Base-by-base conservation (phyloP, 2,797 vertebrate species). In the Poecile montanus region DNA sequence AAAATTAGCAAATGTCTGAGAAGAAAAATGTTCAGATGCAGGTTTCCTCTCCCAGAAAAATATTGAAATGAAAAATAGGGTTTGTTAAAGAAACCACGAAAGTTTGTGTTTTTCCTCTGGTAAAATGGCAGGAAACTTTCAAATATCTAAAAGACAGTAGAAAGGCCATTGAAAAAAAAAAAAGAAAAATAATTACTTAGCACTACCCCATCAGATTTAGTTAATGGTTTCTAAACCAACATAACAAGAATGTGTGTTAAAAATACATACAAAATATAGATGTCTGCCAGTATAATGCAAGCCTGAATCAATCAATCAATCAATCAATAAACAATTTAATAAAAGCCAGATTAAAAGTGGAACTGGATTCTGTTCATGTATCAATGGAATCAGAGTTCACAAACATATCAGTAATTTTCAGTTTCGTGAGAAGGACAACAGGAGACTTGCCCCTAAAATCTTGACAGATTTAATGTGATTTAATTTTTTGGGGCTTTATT, bases 201-300 rank as follows among this genome's bases (percentile, higher is more conserved):
- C 6, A 4, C 4, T 18, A 8, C 6, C 19, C 67, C 8, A 16
- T 7, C 6, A 30, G 1, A 19, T 58, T 14, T 22, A 12, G 23
- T 26, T 72, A 32, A 32, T 11, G 3, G 2, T 47, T 71, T 61
- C 45, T 50, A 71, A 78, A 42, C 4, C 27, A 61, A 1, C 1
- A 7, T 18, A 54, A 16, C 1, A 42, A n/a, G 20, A 36, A 53
- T 0, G 0, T 19, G 9, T 30, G 5, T 4, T 70, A 30, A 56
- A 42, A 13, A 16, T 42, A 26, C 7, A 29, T 20, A 6, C 2
- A 40, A 29, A 40, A 30, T 8, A 22, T 13, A 6, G 26, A 47
- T 11, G 2, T n/a, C 5, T 51, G 11, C 23, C 25, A 58, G 16
- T 34, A 16, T 20, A 62, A 56, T 10, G 13, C 5, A 30, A 22